phyloP scores from a whole-genome alignment of 2,797 vertebrate species.

The Microchirus variegatus region DNA sequence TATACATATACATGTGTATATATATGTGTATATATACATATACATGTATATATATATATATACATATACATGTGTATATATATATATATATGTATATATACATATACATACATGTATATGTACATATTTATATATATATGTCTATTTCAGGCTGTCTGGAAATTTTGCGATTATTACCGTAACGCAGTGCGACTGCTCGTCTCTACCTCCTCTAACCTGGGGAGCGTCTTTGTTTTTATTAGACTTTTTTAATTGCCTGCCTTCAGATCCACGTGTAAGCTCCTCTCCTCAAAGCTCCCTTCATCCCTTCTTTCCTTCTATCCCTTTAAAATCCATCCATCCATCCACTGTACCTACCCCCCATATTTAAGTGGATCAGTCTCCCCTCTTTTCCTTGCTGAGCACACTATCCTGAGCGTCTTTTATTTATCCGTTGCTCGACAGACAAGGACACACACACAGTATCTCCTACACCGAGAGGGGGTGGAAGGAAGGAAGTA shows the following conservation, averaged over 20 bases:
- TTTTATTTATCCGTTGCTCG: slow-evolving; percentile 33
- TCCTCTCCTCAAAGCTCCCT: neutral
- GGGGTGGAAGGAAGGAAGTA: neutral
- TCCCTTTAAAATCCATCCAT: slow-evolving; percentile 2
- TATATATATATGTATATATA: no score
- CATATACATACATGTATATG: no score
- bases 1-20: no score
- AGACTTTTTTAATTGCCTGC: slow-evolving; percentile 65
- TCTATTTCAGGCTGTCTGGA: slow-evolving; percentile 9
- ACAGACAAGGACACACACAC: neutral
- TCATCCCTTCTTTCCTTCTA: neutral
- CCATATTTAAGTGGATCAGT: neutral
- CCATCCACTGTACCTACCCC: neutral
- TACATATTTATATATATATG: no score
- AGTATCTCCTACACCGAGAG: slow-evolving; percentile 16
- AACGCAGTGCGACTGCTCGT: slow-evolving; percentile 47
- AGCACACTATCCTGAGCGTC: slow-evolving; percentile 15
- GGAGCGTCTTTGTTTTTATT: slow-evolving; percentile 59
- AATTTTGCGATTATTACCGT: slow-evolving; percentile 29
- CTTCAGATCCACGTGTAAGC: slow-evolving; percentile 31
- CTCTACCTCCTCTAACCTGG: slow-evolving; percentile 42
- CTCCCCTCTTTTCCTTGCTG: neutral
- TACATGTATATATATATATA: no score
- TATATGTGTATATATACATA: no score
- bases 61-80: no score